phyloP scores from a whole-genome alignment of 2,113 vertebrate genomes.

The Henicopernis longicauda region DNA sequence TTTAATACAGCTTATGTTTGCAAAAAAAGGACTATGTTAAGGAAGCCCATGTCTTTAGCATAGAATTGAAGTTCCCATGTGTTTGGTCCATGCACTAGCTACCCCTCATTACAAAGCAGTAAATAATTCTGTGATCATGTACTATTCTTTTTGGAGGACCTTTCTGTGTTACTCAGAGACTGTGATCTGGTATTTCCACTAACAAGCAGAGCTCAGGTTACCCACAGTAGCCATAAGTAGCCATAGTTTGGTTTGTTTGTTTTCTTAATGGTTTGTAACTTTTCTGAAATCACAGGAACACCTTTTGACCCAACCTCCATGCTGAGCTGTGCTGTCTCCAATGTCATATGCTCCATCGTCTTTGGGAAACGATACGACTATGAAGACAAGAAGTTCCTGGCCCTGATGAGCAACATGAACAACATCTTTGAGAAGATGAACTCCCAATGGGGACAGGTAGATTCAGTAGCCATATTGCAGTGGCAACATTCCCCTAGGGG shows the following conservation, averaged over 20 bases:
- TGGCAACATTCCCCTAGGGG: neutral
- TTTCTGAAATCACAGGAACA: neutral
- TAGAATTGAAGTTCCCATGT: neutral
- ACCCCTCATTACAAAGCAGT: neutral
- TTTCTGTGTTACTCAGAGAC: neutral
- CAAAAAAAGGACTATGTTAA: neutral
- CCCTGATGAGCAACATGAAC: constrained; percentile 12
- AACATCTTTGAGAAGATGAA: neutral
- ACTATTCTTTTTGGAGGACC: neutral
- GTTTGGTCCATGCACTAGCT: neutral
- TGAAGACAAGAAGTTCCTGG: constrained; percentile 32
- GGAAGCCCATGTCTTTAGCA: neutral
- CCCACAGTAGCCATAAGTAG: neutral
- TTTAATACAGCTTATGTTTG: neutral
- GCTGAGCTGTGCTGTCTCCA: neutral
- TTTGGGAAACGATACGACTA: constrained; percentile 36
- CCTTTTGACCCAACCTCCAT: constrained; percentile 22
- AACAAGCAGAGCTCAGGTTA: neutral
- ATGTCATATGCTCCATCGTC: constrained; percentile 15
- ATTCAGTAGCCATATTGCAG: neutral
- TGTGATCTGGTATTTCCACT: neutral
- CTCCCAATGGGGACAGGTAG: constrained; percentile 12
- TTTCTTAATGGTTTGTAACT: neutral
- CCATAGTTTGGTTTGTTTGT: accelerated
- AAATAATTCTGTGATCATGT: neutral